Conservation (phyloP, 2,113 vertebrate genomes). For the Dolichotis patagonum region DNA sequence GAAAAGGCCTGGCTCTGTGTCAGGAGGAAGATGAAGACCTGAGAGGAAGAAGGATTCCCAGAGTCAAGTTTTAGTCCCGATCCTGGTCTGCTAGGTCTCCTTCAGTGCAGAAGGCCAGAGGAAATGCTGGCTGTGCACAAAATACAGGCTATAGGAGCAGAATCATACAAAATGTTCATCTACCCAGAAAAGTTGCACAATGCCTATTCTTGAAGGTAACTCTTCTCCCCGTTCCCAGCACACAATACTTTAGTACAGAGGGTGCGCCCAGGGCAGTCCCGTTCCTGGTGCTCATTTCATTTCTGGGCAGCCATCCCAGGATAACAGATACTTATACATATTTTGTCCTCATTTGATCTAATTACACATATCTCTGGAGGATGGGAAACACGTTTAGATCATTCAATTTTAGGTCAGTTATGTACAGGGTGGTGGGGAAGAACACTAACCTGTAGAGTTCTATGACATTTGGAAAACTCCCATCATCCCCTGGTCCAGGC, state of each 20-base stretch:
- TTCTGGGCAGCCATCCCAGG: slow-evolving; percentile 88
- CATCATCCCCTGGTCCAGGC: slow-evolving; percentile 43
- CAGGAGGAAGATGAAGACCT: neutral
- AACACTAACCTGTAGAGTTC: slow-evolving; percentile 74
- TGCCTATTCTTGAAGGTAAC: slow-evolving; percentile 55
- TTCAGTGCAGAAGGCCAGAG: neutral
- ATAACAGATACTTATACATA: slow-evolving; percentile 88
- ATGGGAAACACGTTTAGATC: slow-evolving; percentile 83
- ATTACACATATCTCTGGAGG: slow-evolving; percentile 86
- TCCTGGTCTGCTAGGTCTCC: neutral
- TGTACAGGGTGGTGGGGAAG: slow-evolving; percentile 76
- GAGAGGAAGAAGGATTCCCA: neutral
- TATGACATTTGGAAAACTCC: slow-evolving; percentile 74
- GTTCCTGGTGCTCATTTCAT: slow-evolving; percentile 82
- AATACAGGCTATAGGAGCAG: neutral
- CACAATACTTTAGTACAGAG: slow-evolving; percentile 72
- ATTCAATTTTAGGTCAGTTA: slow-evolving; percentile 86
- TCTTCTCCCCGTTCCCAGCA: slow-evolving; percentile 20
- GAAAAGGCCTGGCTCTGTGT: neutral
- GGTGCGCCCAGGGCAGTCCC: slow-evolving; percentile 78
- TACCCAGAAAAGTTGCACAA: slow-evolving; percentile 72
- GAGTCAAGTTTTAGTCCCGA: neutral
- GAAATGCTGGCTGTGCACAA: neutral
- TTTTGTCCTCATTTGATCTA: slow-evolving; percentile 89
- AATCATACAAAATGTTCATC: neutral